phyloP scores from a whole-genome alignment of 2,888 invertebrate genomes.

The Antheraea yamamai region DNA sequence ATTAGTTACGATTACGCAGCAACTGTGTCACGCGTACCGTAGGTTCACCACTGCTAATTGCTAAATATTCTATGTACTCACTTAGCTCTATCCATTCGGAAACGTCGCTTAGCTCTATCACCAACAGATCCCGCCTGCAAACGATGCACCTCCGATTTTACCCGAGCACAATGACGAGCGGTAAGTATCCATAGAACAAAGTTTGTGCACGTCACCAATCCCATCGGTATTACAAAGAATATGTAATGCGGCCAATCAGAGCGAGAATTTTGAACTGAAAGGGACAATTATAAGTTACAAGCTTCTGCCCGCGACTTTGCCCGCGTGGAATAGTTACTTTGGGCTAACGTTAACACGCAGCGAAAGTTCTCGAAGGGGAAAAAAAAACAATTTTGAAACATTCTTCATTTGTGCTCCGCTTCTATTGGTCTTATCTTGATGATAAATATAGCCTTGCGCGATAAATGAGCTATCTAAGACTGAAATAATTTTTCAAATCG shows the following conservation, averaged over 20 bases:
- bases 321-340: too few species aligned
- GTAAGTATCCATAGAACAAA: slow-evolving; percentile 86
- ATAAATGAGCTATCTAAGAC: too few species aligned
- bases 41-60: not conserved
- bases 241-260: slow-evolving; percentile 78
- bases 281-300: not conserved
- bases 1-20: too few species aligned
- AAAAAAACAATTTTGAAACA: too few species aligned
- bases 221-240: slow-evolving; percentile 86
- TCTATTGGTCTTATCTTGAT: too few species aligned
- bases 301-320: too few species aligned
- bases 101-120: slow-evolving; percentile 82
- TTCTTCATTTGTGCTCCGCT: too few species aligned
- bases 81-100: slow-evolving; percentile 87
- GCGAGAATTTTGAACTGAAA: slow-evolving; percentile 64
- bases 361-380: too few species aligned
- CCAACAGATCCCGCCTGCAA: slow-evolving; percentile 84
- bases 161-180: slow-evolving; percentile 85
- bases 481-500: too few species aligned
- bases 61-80: slow-evolving; percentile 50
- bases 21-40: too few species aligned
- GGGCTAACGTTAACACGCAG: too few species aligned
- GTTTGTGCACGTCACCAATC: slow-evolving; percentile 84
- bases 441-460: too few species aligned
- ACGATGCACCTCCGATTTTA: slow-evolving; percentile 88